Evolutionary conservation across 2,113 vertebrate species (phyloP), one percentile per base, ranked within the genome.

Genomic region (Ophiodon elongatus): DNA sequence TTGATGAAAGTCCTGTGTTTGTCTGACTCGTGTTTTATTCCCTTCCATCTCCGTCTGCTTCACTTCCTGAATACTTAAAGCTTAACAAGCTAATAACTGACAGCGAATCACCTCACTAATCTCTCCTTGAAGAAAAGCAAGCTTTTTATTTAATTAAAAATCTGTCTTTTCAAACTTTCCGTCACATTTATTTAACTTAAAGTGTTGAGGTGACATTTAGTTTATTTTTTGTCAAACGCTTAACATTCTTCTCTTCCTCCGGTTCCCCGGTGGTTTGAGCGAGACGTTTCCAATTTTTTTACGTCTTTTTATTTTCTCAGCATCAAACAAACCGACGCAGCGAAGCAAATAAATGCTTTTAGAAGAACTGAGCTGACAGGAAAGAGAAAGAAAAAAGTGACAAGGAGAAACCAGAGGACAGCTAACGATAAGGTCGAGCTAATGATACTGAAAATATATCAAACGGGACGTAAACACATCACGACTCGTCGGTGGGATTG

Each of bases 371-470:
- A 72, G 79, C 66, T 64, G 85, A 79, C 77, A 85, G 47, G 60
- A 27, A 33, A 6, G 29, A 39, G 85, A 79, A 73, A 85, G 47
- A 65, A 27, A 33, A 6, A 35, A 39, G 39, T 76, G 84, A 83
- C 27, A 2, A 78, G 65, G 74, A 79, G 74, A 83, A 72, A 77
- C 19, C 41, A 52, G 75, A 76, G 75, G 75, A 79, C 47, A 6
- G 35, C 56, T 10, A 25, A 27, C 19, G 10, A 52, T 29, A n/a
- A 82, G 74, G 84, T 74, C 57, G 31, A 60, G 67, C 37, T 78
- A 69, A 79, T 76, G 67, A 79, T 21, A 78, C 76, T 63, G 59
- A 75, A 78, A 66, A 83, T 56, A 79, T 81, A 78, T 73, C 77
- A 83, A 78, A 77, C 63, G 14, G 72, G 68, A 70, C 59, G 64